phyloP scores from a whole-genome alignment of 2,888 invertebrate genomes.

The Pristionchus entomophagus region DNA sequence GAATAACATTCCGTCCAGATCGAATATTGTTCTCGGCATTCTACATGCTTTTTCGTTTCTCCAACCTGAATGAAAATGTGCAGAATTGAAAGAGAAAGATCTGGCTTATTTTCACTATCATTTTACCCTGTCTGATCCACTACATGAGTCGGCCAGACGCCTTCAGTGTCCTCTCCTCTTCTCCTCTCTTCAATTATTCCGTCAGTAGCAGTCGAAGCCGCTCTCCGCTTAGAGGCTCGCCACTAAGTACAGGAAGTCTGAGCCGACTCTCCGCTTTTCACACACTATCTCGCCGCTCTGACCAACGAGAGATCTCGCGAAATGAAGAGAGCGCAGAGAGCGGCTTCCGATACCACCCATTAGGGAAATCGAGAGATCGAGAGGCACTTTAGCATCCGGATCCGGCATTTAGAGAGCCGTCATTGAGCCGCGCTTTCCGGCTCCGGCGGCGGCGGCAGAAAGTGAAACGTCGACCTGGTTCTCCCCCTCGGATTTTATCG shows the following conservation, averaged over 20 bases:
- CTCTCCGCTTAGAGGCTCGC: not conserved
- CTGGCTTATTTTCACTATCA: too few relatives aligned
- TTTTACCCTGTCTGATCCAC: too few relatives aligned
- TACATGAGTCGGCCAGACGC: not conserved
- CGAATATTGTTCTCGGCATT: too few relatives aligned
- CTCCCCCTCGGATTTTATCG: not conserved
- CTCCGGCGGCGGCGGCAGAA: not conserved
- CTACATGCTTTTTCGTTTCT: too few relatives aligned
- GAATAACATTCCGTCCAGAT: not conserved
- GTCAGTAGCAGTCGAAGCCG: not conserved
- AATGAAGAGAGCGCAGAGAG: not conserved
- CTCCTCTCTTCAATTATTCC: not conserved
- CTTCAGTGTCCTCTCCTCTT: not conserved
- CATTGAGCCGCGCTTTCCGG: not conserved
- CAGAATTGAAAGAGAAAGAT: too few relatives aligned
- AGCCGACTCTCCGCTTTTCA: not conserved
- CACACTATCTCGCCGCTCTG: not conserved
- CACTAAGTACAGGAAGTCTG: not conserved
- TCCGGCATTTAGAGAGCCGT: not conserved
- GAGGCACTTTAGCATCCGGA: slow-evolving; percentile 5
- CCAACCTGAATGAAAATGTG: too few relatives aligned
- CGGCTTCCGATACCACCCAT: slow-evolving; percentile 33
- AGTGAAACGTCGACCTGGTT: slow-evolving; percentile 23
- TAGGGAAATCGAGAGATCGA: not conserved
- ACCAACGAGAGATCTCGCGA: too few relatives aligned